phyloP scores from a whole-genome alignment of 2,797 vertebrate species.

The Furcifer pardalis region DNA sequence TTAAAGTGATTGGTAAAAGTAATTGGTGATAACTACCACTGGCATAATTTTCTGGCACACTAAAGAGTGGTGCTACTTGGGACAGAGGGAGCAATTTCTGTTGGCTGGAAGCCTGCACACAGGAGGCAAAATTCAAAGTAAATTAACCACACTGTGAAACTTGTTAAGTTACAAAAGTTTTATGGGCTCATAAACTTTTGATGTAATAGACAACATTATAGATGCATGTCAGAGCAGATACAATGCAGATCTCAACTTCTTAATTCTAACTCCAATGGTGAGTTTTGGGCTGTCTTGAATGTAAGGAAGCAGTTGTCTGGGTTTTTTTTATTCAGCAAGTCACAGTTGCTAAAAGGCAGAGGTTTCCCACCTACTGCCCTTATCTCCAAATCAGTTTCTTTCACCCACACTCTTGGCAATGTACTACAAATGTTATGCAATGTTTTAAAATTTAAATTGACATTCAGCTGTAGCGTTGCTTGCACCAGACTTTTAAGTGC shows the following conservation, averaged over 20 bases:
- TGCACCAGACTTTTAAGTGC: no score
- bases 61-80: background rate
- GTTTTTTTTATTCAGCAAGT: no score
- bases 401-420: background rate
- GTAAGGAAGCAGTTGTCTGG: background rate
- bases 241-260: background rate
- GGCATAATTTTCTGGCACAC: background rate
- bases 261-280: conserved; percentile 39
- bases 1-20: background rate
- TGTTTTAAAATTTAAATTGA: background rate
- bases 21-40: no score
- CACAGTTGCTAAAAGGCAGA: background rate
- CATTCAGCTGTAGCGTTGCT: background rate
- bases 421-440: background rate
- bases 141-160: background rate
- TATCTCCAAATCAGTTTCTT: background rate
- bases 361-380: background rate
- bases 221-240: background rate
- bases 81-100: background rate
- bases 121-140: background rate
- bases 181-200: no score
- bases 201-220: no score
- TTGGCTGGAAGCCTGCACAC: background rate
- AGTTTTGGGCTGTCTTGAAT: background rate
- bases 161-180: background rate